Base-by-base conservation (phyloP, 2,888 invertebrate species). In the Seira musarum region DNA sequence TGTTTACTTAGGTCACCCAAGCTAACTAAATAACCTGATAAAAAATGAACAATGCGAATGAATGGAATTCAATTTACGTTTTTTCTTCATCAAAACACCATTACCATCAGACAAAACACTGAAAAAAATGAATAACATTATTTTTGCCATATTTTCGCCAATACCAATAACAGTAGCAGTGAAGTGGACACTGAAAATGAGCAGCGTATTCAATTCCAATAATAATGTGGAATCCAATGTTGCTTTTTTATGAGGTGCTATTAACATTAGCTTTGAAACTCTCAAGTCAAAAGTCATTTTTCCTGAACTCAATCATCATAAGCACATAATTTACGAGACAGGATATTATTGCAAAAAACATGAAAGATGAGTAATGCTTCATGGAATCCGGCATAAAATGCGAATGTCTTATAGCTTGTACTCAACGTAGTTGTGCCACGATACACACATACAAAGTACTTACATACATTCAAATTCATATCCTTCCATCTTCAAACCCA, bases 81-180 rank as follows among this genome's bases (percentile, higher is more conserved):
- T 3, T 3, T 53, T 17, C 53, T 15, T 53, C 53, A 53, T 53
- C 53, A 53, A 53, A 53, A 53, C 17, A 53, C 53, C 53, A 53
- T 53, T 53, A 53, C 15, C 53, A 53, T 53, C 53, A 53, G 53
- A 53, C 53, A 53, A 53, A 53, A 53, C 53, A 53, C 53, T 17
- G 2, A 8, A 53, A 30, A 30, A 30, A 30, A 30, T 30, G 30
- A 30, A 30, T 5, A 30, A 30, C 30, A 30, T n/a, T n/a, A 30
- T 30, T 30, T 30, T 30, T 30, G 30, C n/a, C n/a, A n/a, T n/a
- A n/a, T n/a, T n/a, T n/a, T n/a, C n/a, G n/a, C n/a, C n/a, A n/a
- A n/a, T 30, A 30, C 2, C 30, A 30, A 30, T 2, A 30, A 30
- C 30, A 30, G 30, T 2, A 8, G 30, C 30, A 30, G 30, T 30